These are phyloP conservation scores for Hydriomena furcata DNA, from an alignment of 2,888 invertebrate genomes.

Conservation along the genomic window DNA sequence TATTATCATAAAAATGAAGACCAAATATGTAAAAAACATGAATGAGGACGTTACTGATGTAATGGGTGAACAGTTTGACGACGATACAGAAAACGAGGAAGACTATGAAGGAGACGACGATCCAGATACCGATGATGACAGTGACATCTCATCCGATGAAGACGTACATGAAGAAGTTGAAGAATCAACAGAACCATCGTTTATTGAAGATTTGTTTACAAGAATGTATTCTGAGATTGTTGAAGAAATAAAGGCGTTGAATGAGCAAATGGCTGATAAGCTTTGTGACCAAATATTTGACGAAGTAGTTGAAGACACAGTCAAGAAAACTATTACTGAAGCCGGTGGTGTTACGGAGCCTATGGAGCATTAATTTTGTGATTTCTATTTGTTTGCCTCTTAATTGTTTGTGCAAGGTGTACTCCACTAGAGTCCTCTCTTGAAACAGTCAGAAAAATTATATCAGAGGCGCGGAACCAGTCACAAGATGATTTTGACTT, in stretches of 20 bases:
- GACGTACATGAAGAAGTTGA: not conserved
- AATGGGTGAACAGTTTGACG: slow-evolving; percentile 2
- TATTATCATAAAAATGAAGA: not conserved
- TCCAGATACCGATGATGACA: no score
- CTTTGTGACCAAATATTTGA: slow-evolving; percentile 8
- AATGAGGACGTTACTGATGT: slow-evolving; percentile 7
- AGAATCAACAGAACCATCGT: not conserved
- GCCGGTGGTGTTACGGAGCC: not conserved
- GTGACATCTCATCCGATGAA: no score
- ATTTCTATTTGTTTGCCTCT: not conserved
- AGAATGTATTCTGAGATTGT: slow-evolving; percentile 7
- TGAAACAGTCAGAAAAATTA: no score
- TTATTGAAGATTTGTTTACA: slow-evolving; percentile 4
- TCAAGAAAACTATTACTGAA: slow-evolving; percentile 6
- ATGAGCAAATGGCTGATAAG: slow-evolving; percentile 5
- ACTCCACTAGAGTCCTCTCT: no score
- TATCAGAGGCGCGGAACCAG: no score
- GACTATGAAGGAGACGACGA: slow-evolving; percentile 1
- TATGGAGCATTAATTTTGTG: not conserved
- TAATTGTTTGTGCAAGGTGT: no score
- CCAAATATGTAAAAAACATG: not conserved
- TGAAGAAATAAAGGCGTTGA: slow-evolving; percentile 5
- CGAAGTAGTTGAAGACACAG: not conserved
- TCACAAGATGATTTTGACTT: no score
- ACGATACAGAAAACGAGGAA: not conserved